Percentiles rank a stretch among this genome's conserved stretches.
These are phyloP conservation scores for Sphaeramia orbicularis DNA, from an alignment of 2,797 vertebrate genomes.

Conservation along the genomic window DNA sequence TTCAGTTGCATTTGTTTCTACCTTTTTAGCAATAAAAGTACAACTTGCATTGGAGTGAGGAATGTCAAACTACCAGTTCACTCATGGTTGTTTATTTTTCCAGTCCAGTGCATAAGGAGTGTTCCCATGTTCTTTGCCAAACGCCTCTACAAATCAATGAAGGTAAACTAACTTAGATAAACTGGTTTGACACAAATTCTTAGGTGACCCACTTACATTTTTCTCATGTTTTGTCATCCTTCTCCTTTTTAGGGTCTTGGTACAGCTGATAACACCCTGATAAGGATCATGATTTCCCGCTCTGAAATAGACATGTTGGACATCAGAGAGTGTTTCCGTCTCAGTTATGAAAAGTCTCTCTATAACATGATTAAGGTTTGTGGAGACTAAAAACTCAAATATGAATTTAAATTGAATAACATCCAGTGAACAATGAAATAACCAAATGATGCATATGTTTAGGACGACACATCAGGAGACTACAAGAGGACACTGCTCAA, in stretches of 20 bases:
- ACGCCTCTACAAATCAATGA: conserved; percentile 97
- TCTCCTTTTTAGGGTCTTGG: conserved; percentile 89
- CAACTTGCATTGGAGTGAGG: neutral
- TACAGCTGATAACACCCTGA: conserved; percentile 95
- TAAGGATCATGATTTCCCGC: conserved; percentile 96
- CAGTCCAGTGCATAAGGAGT: conserved; percentile 94
- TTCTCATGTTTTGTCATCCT: neutral
- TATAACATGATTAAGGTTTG: conserved; percentile 94
- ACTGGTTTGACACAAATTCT: neutral
- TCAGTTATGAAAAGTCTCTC: conserved; percentile 94
- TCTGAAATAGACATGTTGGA: conserved; percentile 97
- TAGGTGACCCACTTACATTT: neutral
- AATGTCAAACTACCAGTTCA: conserved; percentile 11
- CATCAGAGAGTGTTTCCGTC: conserved; percentile 96
- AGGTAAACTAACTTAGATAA: conserved; percentile 82
- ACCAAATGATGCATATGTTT: conserved; percentile 23
- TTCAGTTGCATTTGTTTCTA: too few relatives aligned
- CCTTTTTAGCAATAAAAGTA: neutral
- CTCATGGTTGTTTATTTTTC: conserved; percentile 4
- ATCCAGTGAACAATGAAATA: neutral
- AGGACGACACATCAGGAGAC: conserved; percentile 98
- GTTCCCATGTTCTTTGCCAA: conserved; percentile 93
- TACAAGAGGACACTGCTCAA: conserved; percentile 95
- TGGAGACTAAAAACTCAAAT: neutral
- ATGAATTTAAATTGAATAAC: too few relatives aligned